Percentiles rank a stretch among this genome's conserved stretches.
These are phyloP conservation scores for Lethenteron camtschaticum DNA, from an alignment of 2,113 vertebrate species.

Conservation along the genomic window DNA sequence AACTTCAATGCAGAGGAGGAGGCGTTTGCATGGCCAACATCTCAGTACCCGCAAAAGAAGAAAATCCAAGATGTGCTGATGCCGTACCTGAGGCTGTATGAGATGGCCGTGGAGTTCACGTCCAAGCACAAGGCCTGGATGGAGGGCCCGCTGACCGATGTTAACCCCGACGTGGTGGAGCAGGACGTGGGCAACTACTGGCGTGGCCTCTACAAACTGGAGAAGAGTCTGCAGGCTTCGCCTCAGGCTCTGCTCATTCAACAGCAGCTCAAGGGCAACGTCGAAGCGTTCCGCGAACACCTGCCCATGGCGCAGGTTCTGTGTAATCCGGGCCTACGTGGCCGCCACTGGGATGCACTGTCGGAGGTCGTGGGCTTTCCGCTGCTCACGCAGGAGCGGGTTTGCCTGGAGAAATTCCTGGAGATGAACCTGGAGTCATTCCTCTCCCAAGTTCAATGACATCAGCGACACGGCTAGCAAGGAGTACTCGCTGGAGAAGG, in stretches of 20 bases:
- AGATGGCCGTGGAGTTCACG: constrained; percentile 33
- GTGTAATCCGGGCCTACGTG: constrained; percentile 45
- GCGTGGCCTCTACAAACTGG: constrained; percentile 40
- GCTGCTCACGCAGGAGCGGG: constrained; percentile 26
- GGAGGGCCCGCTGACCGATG: constrained; percentile 31
- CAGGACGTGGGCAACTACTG: constrained; percentile 35
- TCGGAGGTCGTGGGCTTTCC: constrained; percentile 25
- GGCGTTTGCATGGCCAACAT: constrained; percentile 37
- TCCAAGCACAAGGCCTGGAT: constrained; percentile 30
- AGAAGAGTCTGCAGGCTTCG: constrained; percentile 30
- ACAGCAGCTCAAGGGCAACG: constrained; percentile 26
- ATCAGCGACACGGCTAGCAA: constrained; percentile 50
- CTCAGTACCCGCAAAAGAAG: constrained; percentile 45
- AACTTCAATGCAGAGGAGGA: constrained; percentile 53
- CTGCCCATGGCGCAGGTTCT: constrained; percentile 47
- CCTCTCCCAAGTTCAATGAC: constrained; percentile 29
- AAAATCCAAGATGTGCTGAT: constrained; percentile 33
- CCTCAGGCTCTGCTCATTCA: constrained; percentile 34
- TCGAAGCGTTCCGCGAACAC: constrained; percentile 41
- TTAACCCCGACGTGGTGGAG: constrained; percentile 47
- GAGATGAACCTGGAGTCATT: constrained; percentile 34
- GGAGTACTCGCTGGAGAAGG: constrained; percentile 45
- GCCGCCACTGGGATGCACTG: constrained; percentile 49
- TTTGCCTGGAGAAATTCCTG: constrained; percentile 29
- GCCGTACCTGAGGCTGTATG: constrained; percentile 43